These are phyloP conservation scores for Patiria pectinifera DNA, from an alignment of 53 echinoderm and acorn worm species.

Conservation along the genomic window DNA sequence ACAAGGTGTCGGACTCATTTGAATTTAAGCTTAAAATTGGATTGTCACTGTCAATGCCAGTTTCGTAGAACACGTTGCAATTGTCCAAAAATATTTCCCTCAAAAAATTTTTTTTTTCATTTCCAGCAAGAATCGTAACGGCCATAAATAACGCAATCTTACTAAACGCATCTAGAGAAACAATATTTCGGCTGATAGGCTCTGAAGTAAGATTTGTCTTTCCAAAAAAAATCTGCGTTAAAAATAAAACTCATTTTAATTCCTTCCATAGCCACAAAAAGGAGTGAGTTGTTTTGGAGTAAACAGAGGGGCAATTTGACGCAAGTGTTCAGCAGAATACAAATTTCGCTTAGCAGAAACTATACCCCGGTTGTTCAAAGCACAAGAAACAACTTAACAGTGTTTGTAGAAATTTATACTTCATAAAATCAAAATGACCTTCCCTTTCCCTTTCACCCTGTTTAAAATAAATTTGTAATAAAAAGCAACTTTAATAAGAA, in stretches of 20 bases:
- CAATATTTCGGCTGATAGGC: too few species aligned
- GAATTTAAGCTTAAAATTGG: not conserved
- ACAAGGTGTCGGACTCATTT: not conserved
- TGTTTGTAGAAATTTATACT: not conserved
- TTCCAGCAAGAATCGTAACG: too few species aligned
- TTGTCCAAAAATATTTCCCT: too few species aligned
- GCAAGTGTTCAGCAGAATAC: too few species aligned
- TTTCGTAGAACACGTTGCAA: not conserved
- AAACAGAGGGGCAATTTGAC: not conserved
- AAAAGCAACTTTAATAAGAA: constrained; percentile 21
- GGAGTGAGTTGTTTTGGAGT: not conserved
- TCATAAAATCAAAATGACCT: not conserved
- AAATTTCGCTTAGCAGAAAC: too few species aligned
- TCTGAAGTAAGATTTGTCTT: too few species aligned
- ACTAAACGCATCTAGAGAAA: too few species aligned
- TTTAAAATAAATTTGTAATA: constrained; percentile 21
- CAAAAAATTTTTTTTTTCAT: too few species aligned
- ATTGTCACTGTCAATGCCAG: not conserved
- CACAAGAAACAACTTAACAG: constrained; percentile 7
- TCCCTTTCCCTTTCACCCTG: not conserved
- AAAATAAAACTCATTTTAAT: too few species aligned
- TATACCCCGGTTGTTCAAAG: not conserved
- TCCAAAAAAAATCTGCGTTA: too few species aligned
- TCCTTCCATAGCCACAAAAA: not conserved
- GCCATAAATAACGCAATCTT: too few species aligned